A percentile compares a stretch with the other conserved stretches of the same genome.
Conservation (phyloP, 2,888 invertebrate species). For the Mantis religiosa region DNA sequence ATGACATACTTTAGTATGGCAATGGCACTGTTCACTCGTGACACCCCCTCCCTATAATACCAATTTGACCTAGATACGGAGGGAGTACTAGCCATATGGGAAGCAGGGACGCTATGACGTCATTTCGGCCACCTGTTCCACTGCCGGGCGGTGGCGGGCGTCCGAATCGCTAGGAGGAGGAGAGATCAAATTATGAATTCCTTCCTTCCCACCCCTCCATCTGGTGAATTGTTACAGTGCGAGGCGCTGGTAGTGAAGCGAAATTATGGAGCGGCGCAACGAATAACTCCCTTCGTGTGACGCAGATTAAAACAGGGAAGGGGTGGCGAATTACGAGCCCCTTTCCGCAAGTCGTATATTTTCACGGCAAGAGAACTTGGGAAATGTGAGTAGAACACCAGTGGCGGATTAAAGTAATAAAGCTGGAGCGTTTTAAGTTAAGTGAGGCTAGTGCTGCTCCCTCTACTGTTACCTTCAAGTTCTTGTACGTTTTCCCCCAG, state of each 20-base stretch:
- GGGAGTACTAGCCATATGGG: neutral
- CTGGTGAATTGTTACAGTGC: neutral
- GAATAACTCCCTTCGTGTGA: constrained; percentile 10
- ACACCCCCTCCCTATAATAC: neutral
- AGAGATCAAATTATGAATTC: neutral
- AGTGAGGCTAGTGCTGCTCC: neutral
- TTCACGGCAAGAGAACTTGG: neutral
- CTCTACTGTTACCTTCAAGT: neutral
- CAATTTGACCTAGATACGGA: neutral
- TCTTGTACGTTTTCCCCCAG: neutral
- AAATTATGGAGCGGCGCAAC: neutral
- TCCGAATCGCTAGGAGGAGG: neutral
- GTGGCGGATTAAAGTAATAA: neutral
- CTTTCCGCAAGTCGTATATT: constrained; percentile 21
- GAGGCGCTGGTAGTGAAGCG: neutral
- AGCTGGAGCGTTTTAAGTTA: neutral
- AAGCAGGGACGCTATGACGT: neutral
- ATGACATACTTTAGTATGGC: neutral
- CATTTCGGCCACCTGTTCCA: neutral
- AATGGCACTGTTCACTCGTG: neutral
- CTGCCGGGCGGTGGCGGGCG: neutral
- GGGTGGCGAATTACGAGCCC: constrained; percentile 17
- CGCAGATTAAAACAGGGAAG: constrained; percentile 22
- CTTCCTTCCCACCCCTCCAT: neutral
- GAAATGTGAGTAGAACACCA: neutral